A percentile compares a stretch with the other conserved stretches of the same genome.
Conservation (phyloP, 2,888 invertebrate species). For the Urechis unicinctus region DNA sequence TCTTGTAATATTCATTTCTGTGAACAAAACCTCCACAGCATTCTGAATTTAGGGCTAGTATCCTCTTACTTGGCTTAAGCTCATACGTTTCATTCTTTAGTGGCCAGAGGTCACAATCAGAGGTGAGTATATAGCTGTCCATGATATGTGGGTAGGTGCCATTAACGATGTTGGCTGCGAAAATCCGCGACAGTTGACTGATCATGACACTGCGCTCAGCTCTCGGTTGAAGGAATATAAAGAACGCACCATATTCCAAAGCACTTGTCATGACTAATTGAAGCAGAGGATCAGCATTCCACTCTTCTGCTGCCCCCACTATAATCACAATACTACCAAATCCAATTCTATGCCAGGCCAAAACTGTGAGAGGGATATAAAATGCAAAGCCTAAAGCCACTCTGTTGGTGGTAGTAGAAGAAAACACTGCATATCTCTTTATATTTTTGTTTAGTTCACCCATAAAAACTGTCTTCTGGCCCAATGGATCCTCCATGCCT, state of each 20-base stretch:
- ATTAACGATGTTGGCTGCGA: slow-evolving; percentile 9
- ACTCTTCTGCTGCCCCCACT: slow-evolving; percentile 7
- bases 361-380: slow-evolving; percentile 11
- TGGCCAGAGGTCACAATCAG: slow-evolving; percentile 5
- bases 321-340: slow-evolving; percentile 10
- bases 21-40: slow-evolving; percentile 13
- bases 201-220: slow-evolving; percentile 7
- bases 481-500: too few species aligned
- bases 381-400: slow-evolving; percentile 7
- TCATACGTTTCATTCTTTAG: slow-evolving; percentile 7
- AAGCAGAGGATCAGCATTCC: slow-evolving; percentile 6
- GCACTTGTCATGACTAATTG: slow-evolving; percentile 1
- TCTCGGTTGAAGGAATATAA: slow-evolving; percentile 6
- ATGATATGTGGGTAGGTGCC: not conserved
- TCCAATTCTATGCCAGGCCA: slow-evolving; percentile 13
- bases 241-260: not conserved
- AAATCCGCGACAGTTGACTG: slow-evolving; percentile 12
- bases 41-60: slow-evolving; percentile 11
- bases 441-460: too few species aligned
- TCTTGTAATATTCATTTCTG: slow-evolving; percentile 5
- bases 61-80: slow-evolving; percentile 1
- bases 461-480: too few species aligned
- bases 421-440: slow-evolving; percentile 15
- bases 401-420: slow-evolving; percentile 8
- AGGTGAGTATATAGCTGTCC: not conserved